These are phyloP conservation scores for Anas platyrhynchos DNA, from an alignment of 2,113 vertebrate genomes.

Conservation along the genomic window DNA sequence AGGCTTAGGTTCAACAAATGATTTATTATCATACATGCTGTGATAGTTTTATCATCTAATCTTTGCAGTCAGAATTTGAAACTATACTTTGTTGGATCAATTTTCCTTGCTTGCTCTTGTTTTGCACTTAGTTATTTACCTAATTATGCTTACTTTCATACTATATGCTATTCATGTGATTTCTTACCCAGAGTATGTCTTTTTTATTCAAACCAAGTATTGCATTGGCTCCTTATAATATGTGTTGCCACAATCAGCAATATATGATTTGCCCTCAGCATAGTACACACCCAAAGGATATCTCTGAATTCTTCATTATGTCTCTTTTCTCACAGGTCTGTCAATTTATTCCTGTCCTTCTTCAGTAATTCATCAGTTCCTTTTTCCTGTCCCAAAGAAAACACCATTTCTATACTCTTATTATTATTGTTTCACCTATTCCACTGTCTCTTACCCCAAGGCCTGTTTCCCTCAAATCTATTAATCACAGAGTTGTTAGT, in stretches of 20 bases:
- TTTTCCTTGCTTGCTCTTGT: slow-evolving; percentile 23
- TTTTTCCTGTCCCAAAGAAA: neutral
- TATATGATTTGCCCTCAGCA: neutral
- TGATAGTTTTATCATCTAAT: slow-evolving; percentile 35
- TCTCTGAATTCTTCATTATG: neutral
- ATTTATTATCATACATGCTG: slow-evolving; percentile 25
- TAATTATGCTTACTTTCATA: slow-evolving; percentile 7
- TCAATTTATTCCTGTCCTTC: neutral
- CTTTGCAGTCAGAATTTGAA: slow-evolving; percentile 29
- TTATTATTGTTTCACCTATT: neutral
- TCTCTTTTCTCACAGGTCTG: neutral
- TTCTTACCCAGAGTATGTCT: neutral
- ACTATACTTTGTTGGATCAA: slow-evolving; percentile 9
- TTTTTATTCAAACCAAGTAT: slow-evolving; percentile 1
- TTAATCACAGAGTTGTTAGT: neutral
- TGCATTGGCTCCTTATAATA: neutral
- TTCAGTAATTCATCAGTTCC: neutral
- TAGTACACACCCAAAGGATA: neutral
- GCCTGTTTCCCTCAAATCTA: neutral
- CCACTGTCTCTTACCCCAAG: neutral
- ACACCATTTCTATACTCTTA: neutral
- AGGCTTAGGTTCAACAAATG: slow-evolving; percentile 24
- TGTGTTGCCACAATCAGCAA: neutral
- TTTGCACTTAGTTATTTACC: slow-evolving; percentile 21
- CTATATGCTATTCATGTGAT: neutral